Evolutionary conservation across 2,797 vertebrate species (phyloP).

Genomic region (Pseudochirops cupreus): DNA sequence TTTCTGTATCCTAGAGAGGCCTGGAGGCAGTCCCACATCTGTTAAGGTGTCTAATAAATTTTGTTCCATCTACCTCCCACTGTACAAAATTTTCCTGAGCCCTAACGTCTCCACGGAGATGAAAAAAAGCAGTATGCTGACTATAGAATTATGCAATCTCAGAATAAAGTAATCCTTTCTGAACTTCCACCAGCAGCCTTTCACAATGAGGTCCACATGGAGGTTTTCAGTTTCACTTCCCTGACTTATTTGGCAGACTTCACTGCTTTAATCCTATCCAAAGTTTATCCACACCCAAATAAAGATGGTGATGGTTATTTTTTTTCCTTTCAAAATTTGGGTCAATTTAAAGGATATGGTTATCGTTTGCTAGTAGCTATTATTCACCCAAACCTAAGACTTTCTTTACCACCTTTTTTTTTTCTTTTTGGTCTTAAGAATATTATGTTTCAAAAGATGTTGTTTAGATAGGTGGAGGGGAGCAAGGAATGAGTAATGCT

Average conservation of each 20-base stretch:
- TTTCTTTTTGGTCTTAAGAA: neutral
- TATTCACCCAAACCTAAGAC: neutral
- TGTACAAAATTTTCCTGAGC: neutral
- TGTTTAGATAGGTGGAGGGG: neutral
- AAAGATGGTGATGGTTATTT: neutral
- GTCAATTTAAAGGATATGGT: neutral
- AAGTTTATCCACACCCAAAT: neutral
- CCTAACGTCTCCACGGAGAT: neutral
- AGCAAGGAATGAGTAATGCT: neutral
- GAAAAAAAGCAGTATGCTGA: neutral
- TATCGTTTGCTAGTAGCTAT: neutral
- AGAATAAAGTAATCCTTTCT: conserved; percentile 4
- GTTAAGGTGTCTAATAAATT: neutral
- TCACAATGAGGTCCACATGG: neutral
- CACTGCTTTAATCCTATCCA: neutral
- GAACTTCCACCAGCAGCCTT: neutral
- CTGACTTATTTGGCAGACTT: neutral
- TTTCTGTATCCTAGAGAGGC: neutral
- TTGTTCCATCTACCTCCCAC: neutral
- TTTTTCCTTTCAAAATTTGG: neutral
- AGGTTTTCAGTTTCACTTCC: neutral
- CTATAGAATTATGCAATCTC: neutral
- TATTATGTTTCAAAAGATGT: neutral
- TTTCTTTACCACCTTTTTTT: neutral
- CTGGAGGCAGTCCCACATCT: neutral